A percentile compares a stretch with the other conserved stretches of the same genome.
Evolutionary conservation across 2,113 vertebrate genomes (phyloP).

Genomic region (Isichthys henryi): DNA sequence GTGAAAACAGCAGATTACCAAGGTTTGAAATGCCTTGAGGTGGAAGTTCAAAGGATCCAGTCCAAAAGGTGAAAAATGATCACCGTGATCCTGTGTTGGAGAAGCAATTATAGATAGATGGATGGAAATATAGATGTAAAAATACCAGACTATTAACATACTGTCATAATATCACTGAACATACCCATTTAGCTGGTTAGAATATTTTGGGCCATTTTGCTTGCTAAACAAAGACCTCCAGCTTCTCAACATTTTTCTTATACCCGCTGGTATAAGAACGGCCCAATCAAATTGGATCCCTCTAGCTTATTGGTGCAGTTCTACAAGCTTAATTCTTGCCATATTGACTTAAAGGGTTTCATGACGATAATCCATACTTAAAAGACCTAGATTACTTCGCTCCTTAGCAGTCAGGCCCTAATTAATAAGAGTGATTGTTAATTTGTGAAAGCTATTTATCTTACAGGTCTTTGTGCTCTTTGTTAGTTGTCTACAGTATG

Average conservation of each 20-base stretch:
- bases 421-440: background rate
- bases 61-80: background rate
- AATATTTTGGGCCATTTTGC: background rate
- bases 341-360: background rate
- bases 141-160: background rate
- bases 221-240: background rate
- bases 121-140: background rate
- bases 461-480: background rate
- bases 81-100: background rate
- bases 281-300: background rate
- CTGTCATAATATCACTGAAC: background rate
- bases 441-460: background rate
- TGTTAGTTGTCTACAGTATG: background rate
- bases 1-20: background rate
- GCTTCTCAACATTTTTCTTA: background rate
- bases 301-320: background rate
- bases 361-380: background rate
- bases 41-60: background rate
- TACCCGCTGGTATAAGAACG: background rate
- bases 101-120: background rate
- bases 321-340: background rate
- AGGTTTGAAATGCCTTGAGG: background rate
- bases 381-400: background rate
- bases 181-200: background rate
- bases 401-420: background rate